Evolutionary conservation across 2,888 invertebrate genomes (phyloP).

Genomic region (Ecliptopera silaceata): DNA sequence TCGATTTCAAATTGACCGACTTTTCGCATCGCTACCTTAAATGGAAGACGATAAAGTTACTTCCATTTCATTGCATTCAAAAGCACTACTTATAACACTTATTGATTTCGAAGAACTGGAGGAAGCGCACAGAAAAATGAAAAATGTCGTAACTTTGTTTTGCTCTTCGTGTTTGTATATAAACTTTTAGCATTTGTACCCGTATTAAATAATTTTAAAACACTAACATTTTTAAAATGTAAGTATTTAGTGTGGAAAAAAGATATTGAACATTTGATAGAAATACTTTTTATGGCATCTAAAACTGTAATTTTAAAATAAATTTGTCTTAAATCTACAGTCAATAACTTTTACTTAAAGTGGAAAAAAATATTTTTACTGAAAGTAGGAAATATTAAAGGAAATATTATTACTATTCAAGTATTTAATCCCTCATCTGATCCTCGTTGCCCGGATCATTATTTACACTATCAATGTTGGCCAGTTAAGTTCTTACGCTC

Average conservation of each 20-base stretch:
- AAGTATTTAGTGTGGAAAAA: too few species aligned
- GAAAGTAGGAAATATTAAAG: too few species aligned
- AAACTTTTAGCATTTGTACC: too few species aligned
- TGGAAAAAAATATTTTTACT: too few species aligned
- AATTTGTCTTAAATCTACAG: too few species aligned
- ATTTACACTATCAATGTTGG: background rate
- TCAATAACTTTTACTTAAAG: too few species aligned
- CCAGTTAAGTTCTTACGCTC: background rate
- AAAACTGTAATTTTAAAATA: too few species aligned
- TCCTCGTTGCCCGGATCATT: background rate
- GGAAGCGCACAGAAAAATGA: background rate
- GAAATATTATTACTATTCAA: background rate
- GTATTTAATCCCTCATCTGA: background rate
- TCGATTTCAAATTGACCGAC: conserved; percentile 26
- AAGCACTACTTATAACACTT: conserved; percentile 25
- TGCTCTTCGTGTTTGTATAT: background rate
- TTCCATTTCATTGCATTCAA: conserved; percentile 31
- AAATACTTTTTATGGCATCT: too few species aligned
- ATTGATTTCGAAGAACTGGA: conserved; percentile 11
- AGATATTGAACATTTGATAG: too few species aligned
- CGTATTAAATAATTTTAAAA: too few species aligned
- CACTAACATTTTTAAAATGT: too few species aligned
- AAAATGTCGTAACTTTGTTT: background rate
- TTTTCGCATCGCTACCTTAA: conserved; percentile 28
- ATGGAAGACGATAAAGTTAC: conserved; percentile 29